Conservation (phyloP, 2,888 invertebrate genomes). For the Pharmacophagus antenor region DNA sequence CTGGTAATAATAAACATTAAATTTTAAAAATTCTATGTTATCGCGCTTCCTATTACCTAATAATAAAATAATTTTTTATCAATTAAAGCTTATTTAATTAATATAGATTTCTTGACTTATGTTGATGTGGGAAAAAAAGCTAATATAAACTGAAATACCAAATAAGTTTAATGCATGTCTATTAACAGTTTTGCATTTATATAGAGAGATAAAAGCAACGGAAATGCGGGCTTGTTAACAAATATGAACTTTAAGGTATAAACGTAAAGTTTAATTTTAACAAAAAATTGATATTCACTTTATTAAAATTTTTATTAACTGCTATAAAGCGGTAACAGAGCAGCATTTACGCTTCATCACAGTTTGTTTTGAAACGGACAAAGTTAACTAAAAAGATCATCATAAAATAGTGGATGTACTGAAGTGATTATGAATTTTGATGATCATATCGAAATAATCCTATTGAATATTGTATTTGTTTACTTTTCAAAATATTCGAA, state of each 20-base stretch:
- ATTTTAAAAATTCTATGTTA: no score
- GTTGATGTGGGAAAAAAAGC: no score
- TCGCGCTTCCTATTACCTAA: no score
- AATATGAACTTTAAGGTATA: not conserved
- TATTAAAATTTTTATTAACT: not conserved
- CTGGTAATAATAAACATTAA: no score
- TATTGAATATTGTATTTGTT: no score
- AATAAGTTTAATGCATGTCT: not conserved
- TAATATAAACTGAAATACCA: not conserved
- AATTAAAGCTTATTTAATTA: no score
- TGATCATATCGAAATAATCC: no score
- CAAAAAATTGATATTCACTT: not conserved
- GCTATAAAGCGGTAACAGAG: not conserved
- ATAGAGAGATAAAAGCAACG: not conserved
- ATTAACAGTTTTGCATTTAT: not conserved
- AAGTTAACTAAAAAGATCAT: not conserved
- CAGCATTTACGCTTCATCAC: not conserved
- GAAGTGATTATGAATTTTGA: no score
- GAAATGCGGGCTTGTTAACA: not conserved
- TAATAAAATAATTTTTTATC: no score
- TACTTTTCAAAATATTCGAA: no score
- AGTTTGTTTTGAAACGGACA: not conserved
- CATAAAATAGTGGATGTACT: no score
- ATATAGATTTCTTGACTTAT: no score
- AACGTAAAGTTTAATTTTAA: not conserved